Conservation (phyloP, 1,140 invertebrate genomes). For the Aplysia californica region DNA sequence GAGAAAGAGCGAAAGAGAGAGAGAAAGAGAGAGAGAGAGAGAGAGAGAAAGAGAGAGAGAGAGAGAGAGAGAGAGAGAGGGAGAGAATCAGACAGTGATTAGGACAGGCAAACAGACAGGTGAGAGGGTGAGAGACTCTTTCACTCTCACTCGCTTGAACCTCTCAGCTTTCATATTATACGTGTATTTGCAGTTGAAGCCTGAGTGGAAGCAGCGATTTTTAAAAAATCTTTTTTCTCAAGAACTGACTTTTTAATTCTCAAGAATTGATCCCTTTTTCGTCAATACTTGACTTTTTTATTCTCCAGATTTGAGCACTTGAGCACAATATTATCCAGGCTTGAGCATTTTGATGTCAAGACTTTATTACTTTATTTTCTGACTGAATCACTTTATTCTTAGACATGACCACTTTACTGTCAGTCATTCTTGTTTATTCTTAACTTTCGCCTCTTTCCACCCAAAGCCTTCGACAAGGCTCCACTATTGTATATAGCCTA, state of each 20-base stretch:
- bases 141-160: too few relatives aligned
- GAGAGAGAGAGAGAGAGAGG: not conserved
- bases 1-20: not conserved
- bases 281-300: not conserved
- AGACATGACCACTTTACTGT: too few relatives aligned
- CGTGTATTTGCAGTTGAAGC: not conserved
- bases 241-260: not conserved
- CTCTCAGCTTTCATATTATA: too few relatives aligned
- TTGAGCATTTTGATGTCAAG: not conserved
- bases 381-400: too few relatives aligned
- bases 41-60: not conserved
- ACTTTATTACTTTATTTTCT: too few relatives aligned
- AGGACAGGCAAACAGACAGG: not conserved
- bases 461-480: too few relatives aligned
- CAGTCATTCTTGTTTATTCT: too few relatives aligned
- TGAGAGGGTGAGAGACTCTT: too few relatives aligned
- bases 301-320: not conserved
- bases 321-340: not conserved
- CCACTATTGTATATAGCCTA: too few relatives aligned
- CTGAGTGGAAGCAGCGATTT: not conserved
- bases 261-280: not conserved
- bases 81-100: not conserved
- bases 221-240: not conserved
- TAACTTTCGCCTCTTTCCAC: too few relatives aligned
- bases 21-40: not conserved